Conservation (phyloP, 2,797 vertebrate genomes). For the Zalophus californianus region DNA sequence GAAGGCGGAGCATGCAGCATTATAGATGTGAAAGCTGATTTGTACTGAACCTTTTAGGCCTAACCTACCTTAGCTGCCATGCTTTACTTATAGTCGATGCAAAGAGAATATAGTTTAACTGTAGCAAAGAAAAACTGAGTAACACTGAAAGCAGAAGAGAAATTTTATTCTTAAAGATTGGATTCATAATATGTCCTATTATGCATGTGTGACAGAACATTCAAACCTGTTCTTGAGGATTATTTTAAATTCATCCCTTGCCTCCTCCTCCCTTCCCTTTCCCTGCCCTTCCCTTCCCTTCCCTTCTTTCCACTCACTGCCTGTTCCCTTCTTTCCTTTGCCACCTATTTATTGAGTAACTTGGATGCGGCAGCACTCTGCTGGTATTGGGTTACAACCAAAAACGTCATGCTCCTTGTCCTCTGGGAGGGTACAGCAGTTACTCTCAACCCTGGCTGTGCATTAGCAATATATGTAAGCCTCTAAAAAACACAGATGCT, state of each 20-base stretch:
- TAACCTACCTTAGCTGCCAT: not conserved
- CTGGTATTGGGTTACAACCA: not conserved
- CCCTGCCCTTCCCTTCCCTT: not conserved
- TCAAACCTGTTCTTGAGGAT: not conserved
- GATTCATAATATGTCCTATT: not conserved
- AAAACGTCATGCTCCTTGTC: not conserved
- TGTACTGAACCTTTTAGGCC: constrained; percentile 50
- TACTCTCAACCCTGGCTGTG: not conserved
- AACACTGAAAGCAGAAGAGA: constrained; percentile 33
- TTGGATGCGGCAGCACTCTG: not conserved
- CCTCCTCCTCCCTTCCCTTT: not conserved
- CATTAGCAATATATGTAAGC: not conserved
- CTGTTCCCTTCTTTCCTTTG: not conserved
- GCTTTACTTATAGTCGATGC: constrained; percentile 21
- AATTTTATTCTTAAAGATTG: constrained; percentile 27
- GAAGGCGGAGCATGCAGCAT: not conserved
- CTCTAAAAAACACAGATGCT: not conserved
- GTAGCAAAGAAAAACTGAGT: not conserved
- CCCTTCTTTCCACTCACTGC: not conserved
- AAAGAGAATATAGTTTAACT: constrained; percentile 47
- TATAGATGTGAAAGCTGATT: constrained; percentile 41
- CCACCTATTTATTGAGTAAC: not conserved
- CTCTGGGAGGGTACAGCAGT: not conserved
- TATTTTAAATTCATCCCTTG: constrained; percentile 15
- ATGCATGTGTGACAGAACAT: not conserved